A percentile compares a stretch with the other conserved stretches of the same genome.
Conservation (phyloP, 1,140 invertebrate species). For the Eurosta solidaginis region DNA sequence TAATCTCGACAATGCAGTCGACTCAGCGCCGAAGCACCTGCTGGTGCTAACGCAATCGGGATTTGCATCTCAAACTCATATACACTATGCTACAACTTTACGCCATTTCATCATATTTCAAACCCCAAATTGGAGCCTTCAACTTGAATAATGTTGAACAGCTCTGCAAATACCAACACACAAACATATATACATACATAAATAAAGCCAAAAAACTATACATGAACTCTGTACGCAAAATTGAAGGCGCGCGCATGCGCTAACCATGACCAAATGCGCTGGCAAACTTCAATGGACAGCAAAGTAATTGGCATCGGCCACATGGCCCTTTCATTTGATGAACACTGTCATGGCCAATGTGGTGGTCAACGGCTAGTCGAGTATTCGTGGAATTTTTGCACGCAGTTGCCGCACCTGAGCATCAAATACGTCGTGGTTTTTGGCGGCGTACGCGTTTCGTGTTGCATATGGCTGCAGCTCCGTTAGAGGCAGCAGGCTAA, state of each 20-base stretch:
- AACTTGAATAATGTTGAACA: not conserved
- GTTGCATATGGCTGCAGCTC: not conserved
- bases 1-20: too few relatives aligned
- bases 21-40: too few relatives aligned
- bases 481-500: not conserved
- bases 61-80: too few relatives aligned
- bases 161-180: not conserved
- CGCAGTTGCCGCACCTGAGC: not conserved
- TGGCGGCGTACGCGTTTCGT: not conserved
- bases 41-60: too few relatives aligned
- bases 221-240: not conserved
- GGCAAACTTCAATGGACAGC: not conserved
- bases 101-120: not conserved
- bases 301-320: not conserved
- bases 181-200: not conserved
- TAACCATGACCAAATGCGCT: not conserved
- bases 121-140: not conserved
- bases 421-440: not conserved
- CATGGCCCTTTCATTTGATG: not conserved
- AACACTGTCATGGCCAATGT: not conserved
- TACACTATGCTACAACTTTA: not conserved
- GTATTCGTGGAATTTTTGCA: slow-evolving; percentile 12
- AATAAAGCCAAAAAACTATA: not conserved
- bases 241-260: not conserved
- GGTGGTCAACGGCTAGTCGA: not conserved